Base-by-base conservation (phyloP, 2,113 vertebrate genomes). In the Mola mola region DNA sequence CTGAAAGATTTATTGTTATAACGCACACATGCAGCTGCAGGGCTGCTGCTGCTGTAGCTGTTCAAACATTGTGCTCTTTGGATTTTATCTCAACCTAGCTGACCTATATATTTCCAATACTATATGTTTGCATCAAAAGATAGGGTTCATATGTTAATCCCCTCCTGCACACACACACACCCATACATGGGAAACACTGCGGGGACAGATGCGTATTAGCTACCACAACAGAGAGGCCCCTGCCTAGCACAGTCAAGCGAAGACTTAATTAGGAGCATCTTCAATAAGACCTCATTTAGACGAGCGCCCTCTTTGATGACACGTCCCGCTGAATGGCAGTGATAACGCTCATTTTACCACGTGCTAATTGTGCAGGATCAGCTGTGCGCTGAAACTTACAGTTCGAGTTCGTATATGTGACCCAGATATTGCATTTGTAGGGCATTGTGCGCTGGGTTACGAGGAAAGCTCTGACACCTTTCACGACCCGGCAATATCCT, bases 341-440 rank as follows among this genome's bases (percentile, higher is more conserved):
- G 7, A 5, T 34, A n/a, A n/a, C n/a, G n/a, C n/a, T n/a, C n/a
- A n/a, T 4, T 3, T 22, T 37, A 46, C 24, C 25, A 29, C 13
- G 21, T 5, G 1, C 8, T 40, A 15, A 63, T 64, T 8, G 17
- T 40, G 34, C 38, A 19, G 24, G 34, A 43, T 5, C 3, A n/a
- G n/a, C 19, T 46, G 3, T 21, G 2, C 4, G 11, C 8, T 43
- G 4, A 61, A 51, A 44, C 2, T 6, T 36, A 40, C n/a, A 47
- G 4, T 31, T 4, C n/a, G 42, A n/a, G n/a, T n/a, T n/a, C 1
- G 22, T 34, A 20, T n/a, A 11, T 21, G 3, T 79, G 78, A 79
- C 81, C 81, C 49, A 86, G 37, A 78, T 82, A 19, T 33, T 33
- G 66, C 29, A 42, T 5, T 46, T 47, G 25, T 31, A 28, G 53